Base-by-base conservation (phyloP, 2,888 invertebrate genomes). In the Scaptomyza cyrtandrae region DNA sequence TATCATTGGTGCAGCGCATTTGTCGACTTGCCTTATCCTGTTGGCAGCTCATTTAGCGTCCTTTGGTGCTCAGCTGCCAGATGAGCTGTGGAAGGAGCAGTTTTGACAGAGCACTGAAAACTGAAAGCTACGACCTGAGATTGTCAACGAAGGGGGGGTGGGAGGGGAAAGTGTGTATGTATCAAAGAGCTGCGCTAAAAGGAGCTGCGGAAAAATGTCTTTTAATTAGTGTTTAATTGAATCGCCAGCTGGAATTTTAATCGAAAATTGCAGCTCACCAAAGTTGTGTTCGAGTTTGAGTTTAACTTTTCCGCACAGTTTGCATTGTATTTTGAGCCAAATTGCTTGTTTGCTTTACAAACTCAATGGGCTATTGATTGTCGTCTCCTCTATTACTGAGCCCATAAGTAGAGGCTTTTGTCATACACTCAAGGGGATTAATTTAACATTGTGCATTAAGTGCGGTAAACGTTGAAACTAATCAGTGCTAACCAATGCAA, bases 161-260 rank as follows among this genome's bases (percentile, higher is more conserved):
- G 13, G 14, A 9, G n/a, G 37, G 2, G 0, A 14, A 14, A 39
- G 16, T 39, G 39, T 39, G 7, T 39, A 3, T 39, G 39, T 56
- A 69, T 68, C 86, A 88, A 88, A 82, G 80, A 61, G 35, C 58
- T 60, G 60, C 44, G 37, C 43, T 43, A 63, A 63, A 72, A 62
- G 41, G 57, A 68, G 68, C 65, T 63, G 58, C 62, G 72, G 67
- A 75, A 78, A 78, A 88, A 86, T 80, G 84, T 80, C 84, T 64
- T 88, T 88, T 84, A 84, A 84, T 84, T 84, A 84, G 86, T 72
- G 78, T 86, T 88, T 84, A 88, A 84, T 84, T 84, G 88, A 83
- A 88, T 78, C 70, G 88, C 83, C 71, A 86, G 75, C 88, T 86
- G 88, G 88, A 88, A 88, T 84, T 88, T 83, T 88, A 83, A 83